These are phyloP conservation scores for Cryptoprocta ferox DNA, from an alignment of 2,797 vertebrate species.

Conservation along the genomic window DNA sequence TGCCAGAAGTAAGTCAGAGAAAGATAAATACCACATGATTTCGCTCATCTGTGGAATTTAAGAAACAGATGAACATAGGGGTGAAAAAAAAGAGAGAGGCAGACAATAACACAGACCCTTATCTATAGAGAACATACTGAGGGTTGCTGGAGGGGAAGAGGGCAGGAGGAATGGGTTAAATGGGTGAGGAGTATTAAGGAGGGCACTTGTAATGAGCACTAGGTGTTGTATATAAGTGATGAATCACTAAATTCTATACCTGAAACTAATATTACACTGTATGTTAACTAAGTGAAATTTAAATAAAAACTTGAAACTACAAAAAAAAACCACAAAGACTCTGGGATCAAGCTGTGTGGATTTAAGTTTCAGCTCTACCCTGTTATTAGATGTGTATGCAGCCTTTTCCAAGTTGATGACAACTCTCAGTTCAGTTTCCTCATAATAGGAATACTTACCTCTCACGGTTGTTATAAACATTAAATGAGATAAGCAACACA, in stretches of 20 bases:
- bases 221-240: not conserved
- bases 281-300: not conserved
- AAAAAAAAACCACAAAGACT: not conserved
- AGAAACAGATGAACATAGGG: not conserved
- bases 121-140: not conserved
- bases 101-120: not conserved
- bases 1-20: not conserved
- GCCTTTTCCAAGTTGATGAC: conserved; percentile 38
- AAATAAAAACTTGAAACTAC: not conserved
- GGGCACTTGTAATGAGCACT: not conserved
- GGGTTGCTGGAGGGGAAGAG: not conserved
- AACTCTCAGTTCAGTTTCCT: conserved; percentile 33
- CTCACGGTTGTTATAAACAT: not conserved
- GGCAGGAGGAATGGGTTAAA: not conserved
- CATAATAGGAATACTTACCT: conserved; percentile 34
- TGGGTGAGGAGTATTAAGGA: not conserved
- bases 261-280: not conserved
- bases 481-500: conserved; percentile 49
- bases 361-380: conserved; percentile 26
- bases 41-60: not conserved
- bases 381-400: not conserved
- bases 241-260: not conserved
- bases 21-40: not conserved
- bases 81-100: not conserved
- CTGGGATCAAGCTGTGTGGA: not conserved